Percentiles rank a stretch among this genome's conserved stretches.
phyloP scores from a whole-genome alignment of 1,140 invertebrate genomes.

The Odontomachus brunneus region DNA sequence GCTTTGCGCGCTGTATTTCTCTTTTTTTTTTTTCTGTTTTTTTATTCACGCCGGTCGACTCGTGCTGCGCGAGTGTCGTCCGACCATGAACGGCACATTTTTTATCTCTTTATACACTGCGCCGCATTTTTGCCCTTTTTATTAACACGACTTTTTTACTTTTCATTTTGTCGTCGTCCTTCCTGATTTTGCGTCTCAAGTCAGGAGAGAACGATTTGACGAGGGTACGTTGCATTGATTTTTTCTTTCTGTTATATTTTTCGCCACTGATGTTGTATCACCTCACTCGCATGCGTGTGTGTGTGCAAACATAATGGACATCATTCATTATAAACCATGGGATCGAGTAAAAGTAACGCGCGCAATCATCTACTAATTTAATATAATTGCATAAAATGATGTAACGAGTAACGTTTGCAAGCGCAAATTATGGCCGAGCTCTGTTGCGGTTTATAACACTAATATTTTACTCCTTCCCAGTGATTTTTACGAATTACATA shows the following conservation, averaged over 20 bases:
- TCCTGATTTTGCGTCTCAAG: conserved; percentile 83
- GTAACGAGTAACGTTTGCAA: not conserved
- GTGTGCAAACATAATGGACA: not conserved
- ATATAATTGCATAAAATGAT: not conserved
- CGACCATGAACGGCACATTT: conserved; percentile 23
- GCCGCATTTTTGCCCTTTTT: conserved; percentile 62
- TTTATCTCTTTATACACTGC: conserved; percentile 58
- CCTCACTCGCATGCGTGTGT: not conserved
- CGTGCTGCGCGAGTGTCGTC: not conserved
- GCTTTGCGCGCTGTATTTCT: conserved; percentile 2
- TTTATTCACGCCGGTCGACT: conserved; percentile 37
- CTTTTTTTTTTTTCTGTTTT: conserved; percentile 34
- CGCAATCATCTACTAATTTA: not conserved
- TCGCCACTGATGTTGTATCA: conserved; percentile 15
- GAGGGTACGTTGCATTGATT: conserved; percentile 86
- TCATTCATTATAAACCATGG: not conserved
- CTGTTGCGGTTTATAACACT: not conserved
- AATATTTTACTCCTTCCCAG: conserved; percentile 21
- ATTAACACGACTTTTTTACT: conserved; percentile 82
- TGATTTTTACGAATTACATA: not conserved
- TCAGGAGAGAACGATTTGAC: conserved; percentile 87
- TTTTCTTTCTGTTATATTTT: conserved; percentile 62
- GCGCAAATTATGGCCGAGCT: not conserved
- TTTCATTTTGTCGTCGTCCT: conserved; percentile 81
- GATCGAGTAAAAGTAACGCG: conserved; percentile 13